phyloP scores from a whole-genome alignment of 2,113 vertebrate genomes.

The Thamnaconus septentrionalis region DNA sequence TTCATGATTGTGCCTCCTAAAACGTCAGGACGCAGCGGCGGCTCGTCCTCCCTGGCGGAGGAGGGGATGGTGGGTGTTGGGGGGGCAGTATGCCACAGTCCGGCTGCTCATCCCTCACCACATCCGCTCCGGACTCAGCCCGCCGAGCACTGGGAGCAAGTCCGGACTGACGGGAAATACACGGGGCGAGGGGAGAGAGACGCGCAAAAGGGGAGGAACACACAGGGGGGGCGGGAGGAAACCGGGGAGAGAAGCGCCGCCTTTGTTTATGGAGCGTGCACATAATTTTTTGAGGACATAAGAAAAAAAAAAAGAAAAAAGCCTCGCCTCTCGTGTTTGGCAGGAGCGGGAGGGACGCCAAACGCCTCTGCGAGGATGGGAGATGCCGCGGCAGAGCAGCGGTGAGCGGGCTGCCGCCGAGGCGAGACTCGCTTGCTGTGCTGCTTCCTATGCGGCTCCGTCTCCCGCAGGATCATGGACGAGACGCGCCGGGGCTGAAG shows the following conservation, averaged over 20 bases:
- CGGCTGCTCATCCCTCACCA: constrained; percentile 41
- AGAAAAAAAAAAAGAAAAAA: background rate
- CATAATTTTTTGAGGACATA: constrained; percentile 38
- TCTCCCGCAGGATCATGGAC: too few species aligned
- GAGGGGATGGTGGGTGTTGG: constrained; percentile 26
- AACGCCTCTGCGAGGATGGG: constrained; percentile 31
- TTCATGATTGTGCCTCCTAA: constrained; percentile 65
- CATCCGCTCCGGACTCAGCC: constrained; percentile 44
- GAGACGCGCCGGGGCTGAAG: too few species aligned
- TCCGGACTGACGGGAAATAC: constrained; percentile 31
- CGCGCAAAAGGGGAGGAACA: background rate
- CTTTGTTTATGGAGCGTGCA: constrained; percentile 49
- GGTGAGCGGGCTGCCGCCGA: constrained; percentile 9
- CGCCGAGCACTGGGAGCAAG: constrained; percentile 15
- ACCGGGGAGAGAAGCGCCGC: constrained; percentile 38
- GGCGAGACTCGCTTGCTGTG: constrained; percentile 25
- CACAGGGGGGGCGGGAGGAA: constrained; percentile 16
- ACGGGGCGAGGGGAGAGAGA: constrained; percentile 3
- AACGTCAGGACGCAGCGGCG: constrained; percentile 68
- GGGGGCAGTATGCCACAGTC: constrained; percentile 56
- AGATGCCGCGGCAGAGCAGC: constrained; percentile 40
- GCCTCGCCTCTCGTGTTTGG: constrained; percentile 29
- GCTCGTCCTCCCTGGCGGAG: constrained; percentile 51
- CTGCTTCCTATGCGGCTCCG: too few species aligned
- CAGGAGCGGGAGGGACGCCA: constrained; percentile 36